Base-by-base conservation (phyloP, 92 coral and sea anemone species). In the Porites lobata region DNA sequence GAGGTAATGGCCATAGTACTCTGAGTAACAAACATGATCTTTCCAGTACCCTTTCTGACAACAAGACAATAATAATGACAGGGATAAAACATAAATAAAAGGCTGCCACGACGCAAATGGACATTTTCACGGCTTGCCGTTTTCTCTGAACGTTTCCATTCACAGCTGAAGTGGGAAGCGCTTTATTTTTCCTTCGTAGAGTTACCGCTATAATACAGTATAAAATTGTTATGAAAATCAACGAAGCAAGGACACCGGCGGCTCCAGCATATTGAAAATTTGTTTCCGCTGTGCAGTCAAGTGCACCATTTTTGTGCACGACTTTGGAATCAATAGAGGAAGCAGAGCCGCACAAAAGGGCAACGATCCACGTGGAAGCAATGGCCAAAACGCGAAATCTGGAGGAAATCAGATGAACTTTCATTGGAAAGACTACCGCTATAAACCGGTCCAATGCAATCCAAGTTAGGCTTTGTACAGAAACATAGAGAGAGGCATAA, bases 371-470 rank as follows among this genome's bases (percentile, higher is more conserved):
- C 0, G 93, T 81, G 11, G 75, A 57, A 1, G 79, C 78, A 14
- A 90, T 74, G 7, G 88, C 87, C 0, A 69, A 14, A 38, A 70
- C 73, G 1, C 90, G 90, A 22, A 86, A 82, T 77, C 71, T 78
- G 12, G 88, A 59, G 8, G 90, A 86, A 71, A 90, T 80, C 22
- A 85, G 74, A 62, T 32, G 65, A 0, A 76, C 83, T 15, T 84
- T 85, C 24, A 90, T 69, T 18, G 93, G 93, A 4, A 86, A 80
- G 2, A 86, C 88, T 2, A 90, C 93, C 1, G 93, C 93, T 13
- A 80, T 9, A 50, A 90, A 90, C 20, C 93, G 65, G 58, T 90
- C 93, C 11, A 90, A 57, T 1, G 93, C 88, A 76, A 90, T 90
- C 56, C 78, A 80, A 65, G 81, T 76, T 1, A 90, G 81, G 72